Evolutionary conservation across 2,888 invertebrate genomes (phyloP).

Genomic region (Agriopis aurantiaria): DNA sequence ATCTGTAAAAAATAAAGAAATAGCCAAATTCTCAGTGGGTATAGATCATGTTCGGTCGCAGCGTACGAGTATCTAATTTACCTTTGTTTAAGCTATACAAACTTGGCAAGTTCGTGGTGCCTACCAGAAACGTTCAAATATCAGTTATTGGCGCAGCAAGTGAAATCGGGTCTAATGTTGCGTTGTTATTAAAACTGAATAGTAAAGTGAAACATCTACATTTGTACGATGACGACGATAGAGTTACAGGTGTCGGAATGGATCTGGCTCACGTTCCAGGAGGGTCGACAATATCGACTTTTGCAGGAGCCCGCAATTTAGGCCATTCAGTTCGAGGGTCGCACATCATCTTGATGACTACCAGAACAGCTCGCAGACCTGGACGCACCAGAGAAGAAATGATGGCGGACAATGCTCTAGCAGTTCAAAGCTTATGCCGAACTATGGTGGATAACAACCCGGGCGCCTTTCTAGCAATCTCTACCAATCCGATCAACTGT

Average conservation of each 20-base stretch:
- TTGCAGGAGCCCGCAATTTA: slow-evolving; percentile 53
- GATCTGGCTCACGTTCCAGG: slow-evolving; percentile 65
- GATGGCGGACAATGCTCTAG: slow-evolving; percentile 63
- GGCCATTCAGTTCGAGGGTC: slow-evolving; percentile 56
- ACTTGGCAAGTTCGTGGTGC: slow-evolving; percentile 27
- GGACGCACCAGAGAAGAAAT: slow-evolving; percentile 61
- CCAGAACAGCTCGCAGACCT: slow-evolving; percentile 57
- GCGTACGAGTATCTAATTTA: slow-evolving; percentile 12
- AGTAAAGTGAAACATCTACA: slow-evolving; percentile 59
- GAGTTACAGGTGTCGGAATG: slow-evolving; percentile 58
- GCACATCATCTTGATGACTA: slow-evolving; percentile 63
- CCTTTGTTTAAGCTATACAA: slow-evolving; percentile 30
- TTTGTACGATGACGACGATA: slow-evolving; percentile 65
- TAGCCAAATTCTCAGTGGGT: slow-evolving; percentile 28
- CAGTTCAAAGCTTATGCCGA: slow-evolving; percentile 60
- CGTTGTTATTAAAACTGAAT: slow-evolving; percentile 66
- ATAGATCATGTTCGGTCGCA: slow-evolving; percentile 36
- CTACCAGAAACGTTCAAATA: slow-evolving; percentile 60
- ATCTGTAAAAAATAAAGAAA: slow-evolving; percentile 29
- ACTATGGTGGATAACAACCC: slow-evolving; percentile 63
- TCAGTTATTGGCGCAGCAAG: slow-evolving; percentile 68
- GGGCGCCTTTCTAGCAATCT: slow-evolving; percentile 65
- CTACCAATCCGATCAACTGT: slow-evolving; percentile 70
- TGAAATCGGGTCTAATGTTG: slow-evolving; percentile 65
- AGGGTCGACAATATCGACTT: slow-evolving; percentile 57